A percentile compares a stretch with the other conserved stretches of the same genome.
Conservation (phyloP, 2,113 vertebrate genomes). For the Plecotus auritus region DNA sequence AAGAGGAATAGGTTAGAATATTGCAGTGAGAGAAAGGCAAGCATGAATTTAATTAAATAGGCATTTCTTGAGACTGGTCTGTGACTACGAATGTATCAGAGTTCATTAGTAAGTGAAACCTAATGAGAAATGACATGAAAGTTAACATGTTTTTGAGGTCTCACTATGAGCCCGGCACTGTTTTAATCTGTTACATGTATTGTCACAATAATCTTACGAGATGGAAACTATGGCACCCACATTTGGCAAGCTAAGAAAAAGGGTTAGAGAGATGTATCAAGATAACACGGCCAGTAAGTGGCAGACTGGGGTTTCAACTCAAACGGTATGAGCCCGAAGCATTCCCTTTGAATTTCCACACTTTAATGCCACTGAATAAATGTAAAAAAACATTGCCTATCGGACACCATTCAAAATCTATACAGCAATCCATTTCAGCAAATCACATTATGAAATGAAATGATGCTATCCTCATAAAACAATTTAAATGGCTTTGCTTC, state of each 20-base stretch:
- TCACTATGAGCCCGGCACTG: neutral
- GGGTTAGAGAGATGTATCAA: neutral
- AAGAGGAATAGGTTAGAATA: neutral
- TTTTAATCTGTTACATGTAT: neutral
- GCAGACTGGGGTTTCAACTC: neutral
- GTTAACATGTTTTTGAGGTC: neutral
- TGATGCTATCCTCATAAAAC: neutral
- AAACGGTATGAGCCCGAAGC: neutral
- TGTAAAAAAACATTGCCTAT: neutral
- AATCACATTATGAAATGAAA: neutral
- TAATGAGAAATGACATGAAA: neutral
- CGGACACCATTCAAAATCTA: neutral
- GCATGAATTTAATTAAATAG: neutral
- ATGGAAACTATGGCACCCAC: neutral
- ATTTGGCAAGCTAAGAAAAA: conserved; percentile 21
- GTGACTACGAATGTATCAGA: neutral
- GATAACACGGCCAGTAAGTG: neutral
- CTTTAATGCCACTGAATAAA: neutral
- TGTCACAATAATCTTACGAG: neutral
- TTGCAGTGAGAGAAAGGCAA: neutral
- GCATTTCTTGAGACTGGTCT: neutral
- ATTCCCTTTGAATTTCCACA: neutral
- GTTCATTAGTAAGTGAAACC: neutral
- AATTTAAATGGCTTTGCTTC: conserved; percentile 20
- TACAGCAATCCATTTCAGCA: neutral